Evolutionary conservation across 2,888 invertebrate genomes (phyloP).

Genomic region (Ochlodes sylvanus): DNA sequence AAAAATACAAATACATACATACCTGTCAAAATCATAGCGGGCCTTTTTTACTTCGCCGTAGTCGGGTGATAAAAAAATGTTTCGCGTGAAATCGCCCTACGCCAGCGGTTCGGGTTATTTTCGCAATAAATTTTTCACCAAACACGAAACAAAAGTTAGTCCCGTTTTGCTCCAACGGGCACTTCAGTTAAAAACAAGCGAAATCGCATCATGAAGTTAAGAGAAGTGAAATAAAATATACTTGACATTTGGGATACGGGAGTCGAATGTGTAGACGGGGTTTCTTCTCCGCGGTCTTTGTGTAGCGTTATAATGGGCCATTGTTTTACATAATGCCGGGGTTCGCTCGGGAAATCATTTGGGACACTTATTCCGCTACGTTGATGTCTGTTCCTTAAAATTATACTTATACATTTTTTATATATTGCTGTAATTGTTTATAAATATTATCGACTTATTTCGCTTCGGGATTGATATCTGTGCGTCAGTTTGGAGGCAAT

Average conservation of each 20-base stretch:
- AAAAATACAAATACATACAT: too few relatives aligned
- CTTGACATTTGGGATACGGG: constrained; percentile 8
- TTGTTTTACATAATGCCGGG: background rate
- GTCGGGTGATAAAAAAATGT: background rate
- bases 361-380: background rate
- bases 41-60: too few relatives aligned
- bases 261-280: background rate
- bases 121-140: constrained; percentile 29
- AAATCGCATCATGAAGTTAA: constrained; percentile 6
- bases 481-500: too few relatives aligned
- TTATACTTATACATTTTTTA: too few relatives aligned
- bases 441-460: too few relatives aligned
- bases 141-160: constrained; percentile 28
- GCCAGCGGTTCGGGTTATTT: constrained; percentile 17
- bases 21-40: too few relatives aligned
- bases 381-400: too few relatives aligned
- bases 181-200: constrained; percentile 17
- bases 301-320: background rate
- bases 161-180: constrained; percentile 4
- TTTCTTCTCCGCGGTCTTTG: background rate
- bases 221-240: constrained; percentile 17
- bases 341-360: background rate
- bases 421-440: too few relatives aligned
- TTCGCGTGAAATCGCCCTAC: background rate
- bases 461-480: too few relatives aligned